Base-by-base conservation (phyloP, 2,888 invertebrate species). In the Agonopterix arenella region DNA sequence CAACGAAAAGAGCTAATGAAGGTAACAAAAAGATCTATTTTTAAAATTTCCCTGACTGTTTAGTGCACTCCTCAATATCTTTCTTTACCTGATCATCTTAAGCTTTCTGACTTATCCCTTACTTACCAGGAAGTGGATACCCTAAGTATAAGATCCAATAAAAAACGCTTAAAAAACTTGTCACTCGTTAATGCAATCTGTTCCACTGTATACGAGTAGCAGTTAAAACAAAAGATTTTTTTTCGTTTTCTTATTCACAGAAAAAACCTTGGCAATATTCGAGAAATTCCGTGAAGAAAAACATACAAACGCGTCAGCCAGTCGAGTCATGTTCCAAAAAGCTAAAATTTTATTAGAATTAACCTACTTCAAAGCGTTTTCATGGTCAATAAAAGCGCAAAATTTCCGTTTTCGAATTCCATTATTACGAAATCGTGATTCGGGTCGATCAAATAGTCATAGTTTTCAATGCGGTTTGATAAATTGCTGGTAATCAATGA, bases 331-430 rank as follows among this genome's bases (percentile, higher is more conserved):
- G 49, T 47, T 49, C 50, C 45, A 51, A 52, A 57, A 57, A 50
- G 46, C 46, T 36, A 47, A 48, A 48, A 50, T 48, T 52, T 50
- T 50, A 50, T 53, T 47, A 47, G 59, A 61, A 66, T 56, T 64
- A 67, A 62, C 66, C 62, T 59, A 68, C 61, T 66, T 70, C 61
- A 50, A 53, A 52, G 47, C 50, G 49, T 66, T 70, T 72, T 69
- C 74, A 76, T 62, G 73, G 68, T 66, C 59, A 64, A 69, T 70
- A 65, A 59, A 66, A 67, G 61, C 70, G 71, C 56, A 63, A 68
- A 69, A 71, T 73, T 62, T 57, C 54, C 51, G 55, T 61, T 68
- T 64, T 60, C 57, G 57, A 60, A 62, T 69, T 62, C 37, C 55
- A 55, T 71, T 68, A 65, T 65, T 63, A 64, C 56, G 48, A 63